Percentiles rank a stretch among this genome's conserved stretches.
Conservation (phyloP, 2,888 invertebrate species). For the Harpalus rubripes region DNA sequence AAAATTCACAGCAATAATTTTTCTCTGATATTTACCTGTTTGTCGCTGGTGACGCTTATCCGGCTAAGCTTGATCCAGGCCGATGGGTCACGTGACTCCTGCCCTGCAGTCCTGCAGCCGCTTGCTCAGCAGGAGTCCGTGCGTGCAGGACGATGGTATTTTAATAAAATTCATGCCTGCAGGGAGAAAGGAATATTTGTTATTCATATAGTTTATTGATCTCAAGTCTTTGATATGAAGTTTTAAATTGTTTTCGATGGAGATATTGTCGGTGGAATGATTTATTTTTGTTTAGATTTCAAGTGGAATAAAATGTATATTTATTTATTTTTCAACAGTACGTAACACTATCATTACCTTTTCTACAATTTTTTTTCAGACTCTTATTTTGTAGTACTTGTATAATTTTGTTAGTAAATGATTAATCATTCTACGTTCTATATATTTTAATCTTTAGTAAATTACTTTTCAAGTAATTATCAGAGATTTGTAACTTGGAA, state of each 20-base stretch:
- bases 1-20: slow-evolving; percentile 16
- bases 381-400: too few species aligned
- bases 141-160: slow-evolving; percentile 38
- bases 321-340: not conserved
- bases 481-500: too few species aligned
- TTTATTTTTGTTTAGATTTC: not conserved
- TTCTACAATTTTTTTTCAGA: not conserved
- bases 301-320: not conserved
- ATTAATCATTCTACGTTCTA: too few species aligned
- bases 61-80: slow-evolving; percentile 37
- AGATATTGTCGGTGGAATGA: not conserved
- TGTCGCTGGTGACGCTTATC: slow-evolving; percentile 26
- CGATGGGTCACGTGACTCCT: slow-evolving; percentile 16
- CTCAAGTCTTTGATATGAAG: slow-evolving; percentile 27
- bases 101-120: not conserved
- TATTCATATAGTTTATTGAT: slow-evolving; percentile 57
- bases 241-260: slow-evolving; percentile 12
- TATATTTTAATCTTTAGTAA: too few species aligned
- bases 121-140: slow-evolving; percentile 4
- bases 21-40: slow-evolving; percentile 33
- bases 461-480: too few species aligned
- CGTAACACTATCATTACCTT: not conserved
- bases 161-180: slow-evolving; percentile 48
- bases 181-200: slow-evolving; percentile 52
- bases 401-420: too few species aligned